phyloP scores from a whole-genome alignment of 2,797 vertebrate genomes.

The Hydrocynus forskahlii region DNA sequence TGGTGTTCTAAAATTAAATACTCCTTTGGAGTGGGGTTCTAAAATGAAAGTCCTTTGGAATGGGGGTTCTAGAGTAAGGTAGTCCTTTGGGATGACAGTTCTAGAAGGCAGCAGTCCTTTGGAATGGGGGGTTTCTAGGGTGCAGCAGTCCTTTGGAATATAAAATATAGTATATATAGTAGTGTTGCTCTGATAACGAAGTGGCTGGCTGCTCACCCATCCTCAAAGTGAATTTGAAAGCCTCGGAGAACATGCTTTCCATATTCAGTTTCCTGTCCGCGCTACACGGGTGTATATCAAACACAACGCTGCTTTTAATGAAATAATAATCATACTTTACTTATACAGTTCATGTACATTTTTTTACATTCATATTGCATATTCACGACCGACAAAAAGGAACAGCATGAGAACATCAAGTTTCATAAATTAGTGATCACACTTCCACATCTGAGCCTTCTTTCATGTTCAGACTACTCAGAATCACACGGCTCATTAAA shows the following conservation, averaged over 20 bases:
- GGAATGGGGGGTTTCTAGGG: no score
- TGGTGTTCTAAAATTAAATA: no score
- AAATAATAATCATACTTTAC: slow-evolving; percentile 39
- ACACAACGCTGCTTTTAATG: slow-evolving; percentile 16
- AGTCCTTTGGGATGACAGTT: not conserved
- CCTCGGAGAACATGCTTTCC: not conserved
- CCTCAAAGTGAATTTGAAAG: not conserved
- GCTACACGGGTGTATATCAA: not conserved
- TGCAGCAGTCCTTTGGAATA: not conserved
- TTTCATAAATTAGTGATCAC: slow-evolving; percentile 9
- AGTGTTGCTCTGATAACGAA: no score
- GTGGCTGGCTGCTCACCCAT: not conserved
- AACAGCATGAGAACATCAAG: slow-evolving; percentile 11
- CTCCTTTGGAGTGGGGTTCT: no score
- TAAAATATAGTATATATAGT: no score
- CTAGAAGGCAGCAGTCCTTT: not conserved
- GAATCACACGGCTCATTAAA: not conserved
- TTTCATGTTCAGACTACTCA: not conserved
- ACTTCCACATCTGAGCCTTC: not conserved
- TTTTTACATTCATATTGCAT: slow-evolving; percentile 42
- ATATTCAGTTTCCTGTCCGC: not conserved
- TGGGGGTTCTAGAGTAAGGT: no score
- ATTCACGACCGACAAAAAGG: slow-evolving; percentile 31
- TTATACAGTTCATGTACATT: slow-evolving; percentile 6
- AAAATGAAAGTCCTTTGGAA: not conserved